A percentile compares a stretch with the other conserved stretches of the same genome.
These are phyloP conservation scores for Machaerirhynchus nigripectus DNA, from an alignment of 2,113 vertebrate species.

Conservation along the genomic window DNA sequence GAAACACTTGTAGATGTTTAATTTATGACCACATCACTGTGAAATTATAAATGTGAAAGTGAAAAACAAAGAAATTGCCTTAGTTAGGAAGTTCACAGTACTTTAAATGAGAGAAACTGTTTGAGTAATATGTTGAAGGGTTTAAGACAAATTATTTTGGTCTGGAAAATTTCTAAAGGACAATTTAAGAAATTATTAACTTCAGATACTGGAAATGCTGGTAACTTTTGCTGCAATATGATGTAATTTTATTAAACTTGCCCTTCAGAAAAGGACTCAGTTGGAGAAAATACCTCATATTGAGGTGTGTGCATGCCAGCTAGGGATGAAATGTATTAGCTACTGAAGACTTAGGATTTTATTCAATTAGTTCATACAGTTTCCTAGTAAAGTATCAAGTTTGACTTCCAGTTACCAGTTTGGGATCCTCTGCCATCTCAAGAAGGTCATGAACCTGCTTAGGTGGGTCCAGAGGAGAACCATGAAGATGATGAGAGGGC, in stretches of 20 bases:
- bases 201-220: not conserved
- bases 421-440: not conserved
- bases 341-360: not conserved
- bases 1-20: not conserved
- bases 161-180: not conserved
- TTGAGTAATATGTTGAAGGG: not conserved
- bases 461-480: not conserved
- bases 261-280: not conserved
- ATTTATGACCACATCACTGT: not conserved
- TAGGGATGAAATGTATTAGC: not conserved
- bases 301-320: not conserved
- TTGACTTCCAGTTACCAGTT: not conserved
- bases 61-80: not conserved
- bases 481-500: not conserved
- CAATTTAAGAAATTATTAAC: not conserved
- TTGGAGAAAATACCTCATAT: not conserved
- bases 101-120: not conserved
- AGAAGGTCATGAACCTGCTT: not conserved
- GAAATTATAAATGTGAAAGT: conserved; percentile 9
- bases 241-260: not conserved
- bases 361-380: not conserved
- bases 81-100: not conserved
- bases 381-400: not conserved
- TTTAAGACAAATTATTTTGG: not conserved
- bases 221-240: not conserved